Conservation (phyloP, 2,797 vertebrate species). For the Leuciscus waleckii region DNA sequence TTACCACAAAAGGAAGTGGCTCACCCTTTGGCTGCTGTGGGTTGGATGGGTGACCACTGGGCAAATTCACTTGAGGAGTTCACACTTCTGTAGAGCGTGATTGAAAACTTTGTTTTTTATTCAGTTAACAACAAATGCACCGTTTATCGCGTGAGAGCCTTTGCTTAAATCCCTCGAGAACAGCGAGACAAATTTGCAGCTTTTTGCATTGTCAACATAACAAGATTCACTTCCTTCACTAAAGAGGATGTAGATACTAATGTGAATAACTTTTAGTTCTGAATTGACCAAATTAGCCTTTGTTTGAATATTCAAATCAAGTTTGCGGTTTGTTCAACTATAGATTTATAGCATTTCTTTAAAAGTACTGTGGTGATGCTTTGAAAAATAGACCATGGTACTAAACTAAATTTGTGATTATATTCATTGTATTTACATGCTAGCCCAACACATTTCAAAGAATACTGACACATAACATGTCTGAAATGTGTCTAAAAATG, state of each 20-base stretch:
- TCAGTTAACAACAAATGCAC: not conserved
- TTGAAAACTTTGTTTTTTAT: not conserved
- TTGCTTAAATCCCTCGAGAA: not conserved
- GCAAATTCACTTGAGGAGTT: not conserved
- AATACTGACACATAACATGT: not conserved
- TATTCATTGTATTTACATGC: no score
- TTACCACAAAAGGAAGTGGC: constrained; percentile 56
- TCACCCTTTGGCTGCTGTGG: constrained; percentile 49
- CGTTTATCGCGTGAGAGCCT: not conserved
- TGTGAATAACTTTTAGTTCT: constrained; percentile 28
- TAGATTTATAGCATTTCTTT: constrained; percentile 20
- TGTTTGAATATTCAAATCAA: constrained; percentile 30
- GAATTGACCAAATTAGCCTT: constrained; percentile 41
- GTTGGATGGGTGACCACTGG: constrained; percentile 33
- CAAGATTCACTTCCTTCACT: constrained; percentile 62
- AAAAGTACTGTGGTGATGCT: not conserved
- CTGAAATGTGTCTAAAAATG: not conserved
- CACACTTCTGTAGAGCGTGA: not conserved
- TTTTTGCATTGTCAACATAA: constrained; percentile 55
- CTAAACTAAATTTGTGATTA: not conserved
- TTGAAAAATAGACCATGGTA: not conserved
- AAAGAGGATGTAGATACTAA: constrained; percentile 61
- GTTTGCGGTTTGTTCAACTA: constrained; percentile 40
- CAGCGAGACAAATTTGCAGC: constrained; percentile 1
- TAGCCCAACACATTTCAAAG: not conserved